Evolutionary conservation across 2,888 invertebrate species (phyloP).

Genomic region (Furcula furcula): DNA sequence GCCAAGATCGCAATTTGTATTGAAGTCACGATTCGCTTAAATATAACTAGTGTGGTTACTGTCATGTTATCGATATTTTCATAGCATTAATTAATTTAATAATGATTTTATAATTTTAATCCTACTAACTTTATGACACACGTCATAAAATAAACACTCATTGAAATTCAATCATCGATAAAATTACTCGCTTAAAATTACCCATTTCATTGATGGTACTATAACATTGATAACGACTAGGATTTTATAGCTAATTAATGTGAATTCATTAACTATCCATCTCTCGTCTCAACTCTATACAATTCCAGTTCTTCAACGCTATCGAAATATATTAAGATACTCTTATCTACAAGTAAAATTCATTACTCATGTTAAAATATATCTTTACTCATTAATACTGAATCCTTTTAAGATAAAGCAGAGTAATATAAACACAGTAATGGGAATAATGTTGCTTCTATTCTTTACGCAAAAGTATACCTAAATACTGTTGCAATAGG

Average conservation of each 20-base stretch:
- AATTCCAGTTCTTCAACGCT: not conserved
- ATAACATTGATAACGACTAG: not conserved
- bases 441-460: no score
- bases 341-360: not conserved
- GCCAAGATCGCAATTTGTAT: slow-evolving; percentile 15
- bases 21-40: slow-evolving; percentile 31
- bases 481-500: no score
- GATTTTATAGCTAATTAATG: not conserved
- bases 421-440: no score
- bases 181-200: not conserved
- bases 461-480: no score
- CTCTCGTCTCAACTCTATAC: not conserved
- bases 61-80: not conserved
- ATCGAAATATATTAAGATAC: not conserved
- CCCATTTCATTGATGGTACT: not conserved
- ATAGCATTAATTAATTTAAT: no score
- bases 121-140: no score
- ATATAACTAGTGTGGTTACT: slow-evolving; percentile 4
- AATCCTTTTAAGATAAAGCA: not conserved
- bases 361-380: not conserved
- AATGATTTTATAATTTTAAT: no score
- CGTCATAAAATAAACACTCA: no score
- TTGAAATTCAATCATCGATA: not conserved
- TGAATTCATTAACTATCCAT: not conserved
- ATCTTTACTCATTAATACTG: not conserved